Conservation (phyloP, 2,888 invertebrate species). For the Lymantria monacha region DNA sequence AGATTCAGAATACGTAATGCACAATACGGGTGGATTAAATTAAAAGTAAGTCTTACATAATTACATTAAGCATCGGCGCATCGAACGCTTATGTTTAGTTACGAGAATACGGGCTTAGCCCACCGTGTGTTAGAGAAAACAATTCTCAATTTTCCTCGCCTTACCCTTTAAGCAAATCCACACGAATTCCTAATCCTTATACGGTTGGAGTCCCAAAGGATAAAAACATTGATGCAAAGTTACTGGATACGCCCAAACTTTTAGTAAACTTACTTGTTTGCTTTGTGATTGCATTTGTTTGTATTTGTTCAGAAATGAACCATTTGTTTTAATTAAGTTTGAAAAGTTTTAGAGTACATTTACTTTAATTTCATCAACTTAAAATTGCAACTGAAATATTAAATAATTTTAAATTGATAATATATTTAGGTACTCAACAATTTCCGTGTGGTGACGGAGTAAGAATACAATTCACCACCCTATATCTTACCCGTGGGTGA, state of each 20-base stretch:
- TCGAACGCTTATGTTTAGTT: conserved; percentile 50
- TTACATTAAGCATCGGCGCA: conserved; percentile 44
- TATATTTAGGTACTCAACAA: no score
- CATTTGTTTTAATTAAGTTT: conserved; percentile 4
- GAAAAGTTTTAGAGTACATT: not conserved
- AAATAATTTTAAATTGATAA: no score
- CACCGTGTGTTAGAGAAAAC: conserved; percentile 64
- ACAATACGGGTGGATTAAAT: conserved; percentile 31
- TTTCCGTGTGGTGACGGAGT: no score
- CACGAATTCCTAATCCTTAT: conserved; percentile 73
- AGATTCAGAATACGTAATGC: conserved; percentile 17
- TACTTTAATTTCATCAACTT: not conserved
- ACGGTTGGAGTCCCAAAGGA: conserved; percentile 58
- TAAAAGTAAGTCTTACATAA: conserved; percentile 41
- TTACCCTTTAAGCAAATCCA: conserved; percentile 71
- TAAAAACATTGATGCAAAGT: conserved; percentile 49
- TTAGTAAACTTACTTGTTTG: conserved; percentile 19
- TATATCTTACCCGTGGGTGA: no score
- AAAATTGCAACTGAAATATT: no score
- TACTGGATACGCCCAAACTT: conserved; percentile 42
- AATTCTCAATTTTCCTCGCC: conserved; percentile 69
- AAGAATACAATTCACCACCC: no score
- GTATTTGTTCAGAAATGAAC: conserved; percentile 8
- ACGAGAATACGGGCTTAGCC: conserved; percentile 49
- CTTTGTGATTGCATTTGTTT: conserved; percentile 14